Base-by-base conservation (phyloP, 2,888 invertebrate genomes). In the Athrips mouffetella region DNA sequence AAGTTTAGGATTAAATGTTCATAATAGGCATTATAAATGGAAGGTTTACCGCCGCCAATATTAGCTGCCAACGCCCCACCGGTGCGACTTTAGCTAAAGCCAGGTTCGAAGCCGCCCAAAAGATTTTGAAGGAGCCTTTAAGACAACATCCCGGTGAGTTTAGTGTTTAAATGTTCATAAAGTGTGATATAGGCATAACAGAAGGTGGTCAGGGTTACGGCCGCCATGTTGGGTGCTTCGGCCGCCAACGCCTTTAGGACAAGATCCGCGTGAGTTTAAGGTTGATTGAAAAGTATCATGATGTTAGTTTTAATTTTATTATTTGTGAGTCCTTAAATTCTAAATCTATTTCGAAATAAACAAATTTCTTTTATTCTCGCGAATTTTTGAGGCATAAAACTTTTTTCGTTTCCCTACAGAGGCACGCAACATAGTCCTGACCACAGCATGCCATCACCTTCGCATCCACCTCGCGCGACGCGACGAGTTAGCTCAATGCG, bases 391-490 rank as follows among this genome's bases (percentile, higher is more conserved):
- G 6, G 11, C 10, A n/a, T 45, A n/a, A 11, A 11, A n/a, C 13
- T n/a, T 3, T 2, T 15, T 27, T 13, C 21, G 1, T 3, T 45
- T 52, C 58, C n/a, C n/a, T n/a, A 1, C 78, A 95, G 97, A 96
- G 77, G 96, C 96, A 1, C 91, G 98, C 49, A 94, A 93, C 66
- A 91, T 96, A 48, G 90, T 98, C 3, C 85, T 98, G 16, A 92
- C 93, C 0, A 94, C 95, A 1, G 94, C 95, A 23, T 96, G 97
- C 70, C 93, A 94, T 57, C 97, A 98, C 66, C 79, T 98, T 30
- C 92, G 96, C 23, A 92, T 93, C 16, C 97, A 98, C 70, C 85
- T 98, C 2, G 91, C 93, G 0, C 91, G 94, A 0, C 91, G 95
- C 15, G 95, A 96, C 66, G 97, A 97, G 68, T 80, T 97, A 25